Evolutionary conservation across 2,888 invertebrate genomes (phyloP).

Genomic region (Coleophora deauratella): DNA sequence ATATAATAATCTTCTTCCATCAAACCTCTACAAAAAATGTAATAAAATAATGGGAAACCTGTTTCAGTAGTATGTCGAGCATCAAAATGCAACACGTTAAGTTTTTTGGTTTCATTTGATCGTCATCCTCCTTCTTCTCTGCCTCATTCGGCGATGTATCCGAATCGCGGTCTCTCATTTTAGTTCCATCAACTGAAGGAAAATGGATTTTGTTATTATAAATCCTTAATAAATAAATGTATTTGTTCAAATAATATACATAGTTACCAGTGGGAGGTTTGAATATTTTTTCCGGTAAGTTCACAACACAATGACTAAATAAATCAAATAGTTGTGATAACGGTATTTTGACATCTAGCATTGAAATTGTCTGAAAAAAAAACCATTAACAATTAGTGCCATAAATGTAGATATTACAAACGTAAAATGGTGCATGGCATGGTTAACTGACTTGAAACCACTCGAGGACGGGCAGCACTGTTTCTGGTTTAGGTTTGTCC

Average conservation of each 20-base stretch:
- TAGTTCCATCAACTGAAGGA: conserved; percentile 29
- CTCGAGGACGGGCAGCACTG: conserved; percentile 90
- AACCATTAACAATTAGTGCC: background rate
- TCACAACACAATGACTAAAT: conserved; percentile 90
- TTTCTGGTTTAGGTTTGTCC: conserved; percentile 82
- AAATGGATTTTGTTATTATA: background rate
- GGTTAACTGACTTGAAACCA: conserved; percentile 82
- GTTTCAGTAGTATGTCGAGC: conserved; percentile 95
- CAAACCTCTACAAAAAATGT: background rate
- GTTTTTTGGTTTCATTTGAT: conserved; percentile 81
- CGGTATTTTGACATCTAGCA: conserved; percentile 92
- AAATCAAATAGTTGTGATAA: conserved; percentile 89
- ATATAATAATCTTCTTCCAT: no score
- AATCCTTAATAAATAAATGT: background rate
- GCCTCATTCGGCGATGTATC: conserved; percentile 37
- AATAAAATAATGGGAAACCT: conserved; percentile 68
- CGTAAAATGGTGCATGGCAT: background rate
- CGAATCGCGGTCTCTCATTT: conserved; percentile 28
- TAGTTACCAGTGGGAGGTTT: conserved; percentile 45
- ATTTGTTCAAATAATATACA: background rate
- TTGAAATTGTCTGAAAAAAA: conserved; percentile 81
- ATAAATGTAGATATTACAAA: background rate
- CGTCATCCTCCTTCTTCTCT: conserved; percentile 47
- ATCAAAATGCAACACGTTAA: conserved; percentile 97
- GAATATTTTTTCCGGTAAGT: conserved; percentile 56